Conservation (phyloP, 2,113 vertebrate species). For the Cranoglanis bouderius region DNA sequence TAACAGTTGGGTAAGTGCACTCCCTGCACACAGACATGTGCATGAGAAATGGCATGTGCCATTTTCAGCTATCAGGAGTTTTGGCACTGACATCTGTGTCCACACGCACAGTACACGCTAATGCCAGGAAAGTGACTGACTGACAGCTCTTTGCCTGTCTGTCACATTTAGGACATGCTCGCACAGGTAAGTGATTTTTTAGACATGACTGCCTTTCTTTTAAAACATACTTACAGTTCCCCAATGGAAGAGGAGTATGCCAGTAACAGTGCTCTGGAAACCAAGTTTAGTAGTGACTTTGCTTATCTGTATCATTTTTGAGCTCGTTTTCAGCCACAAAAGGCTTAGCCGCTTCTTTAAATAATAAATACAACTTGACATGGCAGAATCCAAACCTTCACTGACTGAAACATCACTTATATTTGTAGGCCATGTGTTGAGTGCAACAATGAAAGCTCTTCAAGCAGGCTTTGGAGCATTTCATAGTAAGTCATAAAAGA, state of each 20-base stretch:
- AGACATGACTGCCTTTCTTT: neutral
- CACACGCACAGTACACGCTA: neutral
- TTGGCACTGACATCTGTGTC: conserved; percentile 27
- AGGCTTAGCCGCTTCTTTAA: neutral
- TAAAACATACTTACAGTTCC: neutral
- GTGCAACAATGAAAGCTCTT: conserved; percentile 30
- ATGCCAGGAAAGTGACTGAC: neutral
- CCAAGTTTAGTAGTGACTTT: neutral
- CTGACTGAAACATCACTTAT: conserved; percentile 38
- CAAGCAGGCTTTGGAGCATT: conserved; percentile 34
- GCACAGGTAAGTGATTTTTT: conserved; percentile 18
- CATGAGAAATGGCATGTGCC: neutral
- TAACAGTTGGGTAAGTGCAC: neutral
- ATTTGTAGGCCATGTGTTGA: conserved; percentile 3
- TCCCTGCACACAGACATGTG: neutral
- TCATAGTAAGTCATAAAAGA: conserved; percentile 42
- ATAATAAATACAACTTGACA: conserved; percentile 5
- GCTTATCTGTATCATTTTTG: neutral
- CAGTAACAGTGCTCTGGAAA: neutral
- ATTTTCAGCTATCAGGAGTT: conserved; percentile 18
- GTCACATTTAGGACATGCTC: conserved; percentile 20
- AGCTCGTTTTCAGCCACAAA: neutral
- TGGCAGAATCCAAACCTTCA: conserved; percentile 25
- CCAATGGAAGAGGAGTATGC: neutral
- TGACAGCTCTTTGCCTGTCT: conserved; percentile 33